Conservation (phyloP, 2,113 vertebrate species). For the Natator depressus region DNA sequence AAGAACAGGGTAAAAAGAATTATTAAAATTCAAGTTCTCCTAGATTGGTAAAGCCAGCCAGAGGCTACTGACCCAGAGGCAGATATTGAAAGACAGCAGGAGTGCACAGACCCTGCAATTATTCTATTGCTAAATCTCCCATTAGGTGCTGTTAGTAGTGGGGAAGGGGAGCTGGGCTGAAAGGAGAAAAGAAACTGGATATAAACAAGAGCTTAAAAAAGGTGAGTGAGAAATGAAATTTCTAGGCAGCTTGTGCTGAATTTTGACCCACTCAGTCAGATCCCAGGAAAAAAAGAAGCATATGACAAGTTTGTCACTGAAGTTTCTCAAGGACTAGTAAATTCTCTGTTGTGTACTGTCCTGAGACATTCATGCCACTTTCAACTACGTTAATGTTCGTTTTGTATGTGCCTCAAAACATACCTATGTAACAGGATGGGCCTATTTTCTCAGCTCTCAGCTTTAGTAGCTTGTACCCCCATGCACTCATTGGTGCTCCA, state of each 20-base stretch:
- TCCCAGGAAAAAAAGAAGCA: background rate
- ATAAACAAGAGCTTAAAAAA: constrained; percentile 19
- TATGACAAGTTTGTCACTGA: background rate
- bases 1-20: background rate
- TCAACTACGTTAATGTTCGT: background rate
- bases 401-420: accelerated
- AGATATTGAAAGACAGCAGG: constrained; percentile 43
- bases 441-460: background rate
- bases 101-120: background rate
- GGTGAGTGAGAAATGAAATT: background rate
- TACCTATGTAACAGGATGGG: background rate
- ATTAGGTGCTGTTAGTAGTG: background rate
- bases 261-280: background rate
- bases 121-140: background rate
- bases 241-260: background rate
- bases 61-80: constrained; percentile 48
- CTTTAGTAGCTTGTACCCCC: background rate
- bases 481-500: accelerated
- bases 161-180: background rate
- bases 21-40: constrained; percentile 26
- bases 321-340: background rate
- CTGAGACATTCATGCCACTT: background rate
- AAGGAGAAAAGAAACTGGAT: background rate
- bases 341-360: background rate
- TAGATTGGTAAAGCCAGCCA: constrained; percentile 39